Base-by-base conservation (phyloP, 2,113 vertebrate species). In the Petrocephalus microphthalmus region DNA sequence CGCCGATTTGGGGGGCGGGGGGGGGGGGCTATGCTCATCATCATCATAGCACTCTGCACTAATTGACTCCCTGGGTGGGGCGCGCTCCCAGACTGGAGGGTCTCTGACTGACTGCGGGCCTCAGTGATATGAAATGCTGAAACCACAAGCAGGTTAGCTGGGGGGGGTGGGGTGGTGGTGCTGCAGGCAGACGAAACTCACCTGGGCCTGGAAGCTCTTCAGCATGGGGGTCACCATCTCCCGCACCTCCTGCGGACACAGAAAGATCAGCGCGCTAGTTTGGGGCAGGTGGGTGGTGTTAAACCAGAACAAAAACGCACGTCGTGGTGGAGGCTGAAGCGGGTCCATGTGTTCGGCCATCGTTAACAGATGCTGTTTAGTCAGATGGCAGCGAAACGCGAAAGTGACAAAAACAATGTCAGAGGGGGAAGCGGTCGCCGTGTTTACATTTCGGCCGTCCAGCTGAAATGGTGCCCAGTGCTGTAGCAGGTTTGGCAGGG, bases 171-270 rank as follows among this genome's bases (percentile, higher is more conserved):
- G n/a, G 11, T 10, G 13, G 13, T 1, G 13, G 52, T 7, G 7
- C n/a, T 7, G 25, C n/a, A 6, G 15, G 47, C 0, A 3, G 19
- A 25, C 7, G 19, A 15, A 22, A 94, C 97, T 96, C 95, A 95
- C 97, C 95, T 97, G 95, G 87, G 96, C 95, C 93, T 97, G 97
- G 93, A 98, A 97, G 92, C 96, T 97, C 95, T 97, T 97, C 90
- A 98, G 95, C 90, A 97, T 95, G 91, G 96, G 96, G 91, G 96
- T 94, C 94, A 98, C 96, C 96, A 97, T 95, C 94, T 96, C 97
- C 92, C 96, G 95, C 90, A 97, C 95, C 91, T 97, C 96, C 97
- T 97, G 89, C 85, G 89, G 2, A 89, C 90, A 94, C 87, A 94
- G 54, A 93, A 90, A 90, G 90, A 90, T 2, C 13, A 90, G 90